Evolutionary conservation across 92 coral and sea anemone species (phyloP).

Genomic region (Epizoanthus illoricatus): DNA sequence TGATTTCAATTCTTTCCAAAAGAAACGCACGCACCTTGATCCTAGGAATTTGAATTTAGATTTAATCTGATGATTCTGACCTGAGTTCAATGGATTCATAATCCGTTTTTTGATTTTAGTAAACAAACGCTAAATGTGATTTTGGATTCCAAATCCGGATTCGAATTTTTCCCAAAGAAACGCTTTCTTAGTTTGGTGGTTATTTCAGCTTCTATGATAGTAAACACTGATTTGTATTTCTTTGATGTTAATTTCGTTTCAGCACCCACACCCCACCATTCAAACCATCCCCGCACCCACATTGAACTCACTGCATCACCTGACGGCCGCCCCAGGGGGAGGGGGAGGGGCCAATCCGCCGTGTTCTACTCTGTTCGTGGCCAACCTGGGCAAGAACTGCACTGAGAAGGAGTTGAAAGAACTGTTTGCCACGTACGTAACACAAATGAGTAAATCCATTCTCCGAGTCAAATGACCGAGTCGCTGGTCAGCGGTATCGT

Average conservation of each 20-base stretch:
- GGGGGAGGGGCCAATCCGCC: constrained; percentile 71
- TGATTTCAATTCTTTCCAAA: background rate
- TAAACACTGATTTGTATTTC: background rate
- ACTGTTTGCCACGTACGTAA: constrained; percentile 74
- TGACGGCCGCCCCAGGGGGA: constrained; percentile 52
- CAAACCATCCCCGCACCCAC: constrained; percentile 30
- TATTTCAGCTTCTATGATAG: too few species aligned
- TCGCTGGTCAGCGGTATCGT: too few species aligned
- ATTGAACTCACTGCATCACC: constrained; percentile 51
- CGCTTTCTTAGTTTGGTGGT: too few species aligned
- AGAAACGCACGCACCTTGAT: background rate
- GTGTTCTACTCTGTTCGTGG: constrained; percentile 88
- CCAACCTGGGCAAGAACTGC: constrained; percentile 90
- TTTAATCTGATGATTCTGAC: too few species aligned
- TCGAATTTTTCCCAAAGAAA: too few species aligned
- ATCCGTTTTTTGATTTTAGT: too few species aligned
- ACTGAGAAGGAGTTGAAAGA: constrained; percentile 78
- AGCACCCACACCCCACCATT: constrained; percentile 38
- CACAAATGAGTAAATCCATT: too few species aligned
- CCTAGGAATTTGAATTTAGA: too few species aligned
- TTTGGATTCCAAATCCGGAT: too few species aligned
- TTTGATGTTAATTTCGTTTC: background rate
- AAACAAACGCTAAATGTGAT: too few species aligned
- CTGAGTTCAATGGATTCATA: too few species aligned
- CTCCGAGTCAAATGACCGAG: too few species aligned